These are phyloP conservation scores for Micrasema minimum DNA, from an alignment of 1,140 invertebrate species.

Conservation along the genomic window DNA sequence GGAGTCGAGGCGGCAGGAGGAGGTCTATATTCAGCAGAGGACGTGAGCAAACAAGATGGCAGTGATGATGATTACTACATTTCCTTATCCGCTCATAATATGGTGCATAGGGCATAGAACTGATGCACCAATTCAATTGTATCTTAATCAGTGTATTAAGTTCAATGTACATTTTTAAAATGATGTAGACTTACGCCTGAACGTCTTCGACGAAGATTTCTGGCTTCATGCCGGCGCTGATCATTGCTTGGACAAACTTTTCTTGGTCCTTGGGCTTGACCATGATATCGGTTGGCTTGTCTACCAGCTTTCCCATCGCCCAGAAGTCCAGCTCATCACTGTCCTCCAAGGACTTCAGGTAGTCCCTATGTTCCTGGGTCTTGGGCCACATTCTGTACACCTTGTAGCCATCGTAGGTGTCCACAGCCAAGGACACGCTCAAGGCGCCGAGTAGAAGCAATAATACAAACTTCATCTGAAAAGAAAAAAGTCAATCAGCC, in stretches of 20 bases:
- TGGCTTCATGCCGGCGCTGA: constrained; percentile 43
- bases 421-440: constrained; percentile 5
- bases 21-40: too few species aligned
- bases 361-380: constrained; percentile 40
- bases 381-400: constrained; percentile 44
- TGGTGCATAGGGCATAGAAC: too few species aligned
- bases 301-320: constrained; percentile 15
- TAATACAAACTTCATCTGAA: constrained; percentile 41
- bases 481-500: background rate
- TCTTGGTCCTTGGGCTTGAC: constrained; percentile 55
- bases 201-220: constrained; percentile 57
- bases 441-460: constrained; percentile 28
- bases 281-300: constrained; percentile 56
- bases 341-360: constrained; percentile 31
- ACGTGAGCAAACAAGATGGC: too few species aligned
- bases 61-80: too few species aligned
- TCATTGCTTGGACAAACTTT: constrained; percentile 52
- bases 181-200: constrained; percentile 54
- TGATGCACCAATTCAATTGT: too few species aligned
- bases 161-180: too few species aligned
- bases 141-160: too few species aligned
- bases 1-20: too few species aligned
- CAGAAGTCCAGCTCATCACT: constrained; percentile 48
- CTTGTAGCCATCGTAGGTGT: constrained; percentile 42
- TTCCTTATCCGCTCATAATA: too few species aligned